A percentile compares a stretch with the other conserved stretches of the same genome.
These are phyloP conservation scores for Eupithecia vulgata DNA, from an alignment of 2,888 invertebrate species.

Conservation along the genomic window DNA sequence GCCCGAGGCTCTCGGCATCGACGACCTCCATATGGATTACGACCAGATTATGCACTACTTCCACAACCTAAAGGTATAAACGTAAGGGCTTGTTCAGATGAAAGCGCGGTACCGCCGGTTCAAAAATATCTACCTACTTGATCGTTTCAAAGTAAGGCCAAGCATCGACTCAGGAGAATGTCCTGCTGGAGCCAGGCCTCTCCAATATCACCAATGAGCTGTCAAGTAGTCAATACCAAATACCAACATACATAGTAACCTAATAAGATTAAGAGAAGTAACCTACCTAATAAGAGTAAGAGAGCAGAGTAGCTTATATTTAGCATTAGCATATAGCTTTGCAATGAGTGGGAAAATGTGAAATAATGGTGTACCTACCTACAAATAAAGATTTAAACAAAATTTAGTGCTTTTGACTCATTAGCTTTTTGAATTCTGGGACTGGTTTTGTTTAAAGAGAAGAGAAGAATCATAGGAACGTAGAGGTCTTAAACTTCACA, in stretches of 20 bases:
- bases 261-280: no score
- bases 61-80: conserved; percentile 96
- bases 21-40: conserved; percentile 97
- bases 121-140: not conserved
- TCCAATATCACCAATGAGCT: not conserved
- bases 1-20: conserved; percentile 87
- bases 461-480: not conserved
- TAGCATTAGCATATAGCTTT: not conserved
- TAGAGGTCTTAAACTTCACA: not conserved
- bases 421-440: not conserved
- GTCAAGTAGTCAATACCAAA: not conserved
- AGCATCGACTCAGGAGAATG: not conserved
- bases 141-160: not conserved
- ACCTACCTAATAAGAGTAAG: no score
- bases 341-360: no score
- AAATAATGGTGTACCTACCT: no score
- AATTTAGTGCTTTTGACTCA: not conserved
- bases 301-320: no score
- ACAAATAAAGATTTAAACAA: not conserved
- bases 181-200: not conserved
- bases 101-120: conserved; percentile 2
- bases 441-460: not conserved
- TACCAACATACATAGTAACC: not conserved
- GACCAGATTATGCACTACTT: conserved; percentile 99
- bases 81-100: conserved; percentile 39